Conservation (phyloP, 2,888 invertebrate genomes). For the Caenorhabditis sp. region DNA sequence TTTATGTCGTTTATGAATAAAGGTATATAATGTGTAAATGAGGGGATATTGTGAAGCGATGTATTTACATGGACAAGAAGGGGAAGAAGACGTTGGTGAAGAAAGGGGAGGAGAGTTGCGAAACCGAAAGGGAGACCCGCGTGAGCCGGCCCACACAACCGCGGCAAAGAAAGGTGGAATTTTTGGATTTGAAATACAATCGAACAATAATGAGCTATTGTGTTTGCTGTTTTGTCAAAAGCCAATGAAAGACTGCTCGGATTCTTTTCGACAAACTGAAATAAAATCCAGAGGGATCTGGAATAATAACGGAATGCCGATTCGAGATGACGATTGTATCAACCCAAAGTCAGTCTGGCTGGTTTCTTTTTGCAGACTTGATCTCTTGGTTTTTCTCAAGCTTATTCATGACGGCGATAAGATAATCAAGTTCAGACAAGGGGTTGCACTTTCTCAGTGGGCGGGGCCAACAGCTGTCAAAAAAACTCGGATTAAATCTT, state of each 20-base stretch:
- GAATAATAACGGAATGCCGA: slow-evolving; percentile 14
- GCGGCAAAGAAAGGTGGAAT: slow-evolving; percentile 20
- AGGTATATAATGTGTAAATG: slow-evolving; percentile 56
- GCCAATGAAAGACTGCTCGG: background rate
- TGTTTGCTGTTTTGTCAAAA: slow-evolving; percentile 12
- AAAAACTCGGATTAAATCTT: too few species aligned
- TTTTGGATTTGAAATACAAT: slow-evolving; percentile 31
- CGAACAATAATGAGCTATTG: slow-evolving; percentile 38
- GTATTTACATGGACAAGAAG: slow-evolving; percentile 23
- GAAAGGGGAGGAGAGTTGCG: slow-evolving; percentile 7
- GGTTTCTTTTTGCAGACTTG: background rate
- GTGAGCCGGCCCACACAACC: slow-evolving; percentile 16
- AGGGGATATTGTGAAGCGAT: slow-evolving; percentile 21
- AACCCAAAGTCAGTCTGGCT: background rate
- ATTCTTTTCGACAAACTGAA: background rate
- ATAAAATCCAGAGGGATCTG: too few species aligned
- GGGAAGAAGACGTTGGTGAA: background rate
- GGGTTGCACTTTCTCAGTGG: too few species aligned
- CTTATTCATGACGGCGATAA: too few species aligned
- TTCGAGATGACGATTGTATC: background rate
- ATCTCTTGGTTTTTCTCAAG: background rate
- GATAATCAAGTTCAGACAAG: too few species aligned
- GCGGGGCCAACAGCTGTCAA: too few species aligned
- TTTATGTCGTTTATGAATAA: slow-evolving; percentile 44
- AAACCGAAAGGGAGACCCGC: slow-evolving; percentile 10